phyloP scores from a whole-genome alignment of 2,888 invertebrate species.

The Hirtodrosophila confusa region DNA sequence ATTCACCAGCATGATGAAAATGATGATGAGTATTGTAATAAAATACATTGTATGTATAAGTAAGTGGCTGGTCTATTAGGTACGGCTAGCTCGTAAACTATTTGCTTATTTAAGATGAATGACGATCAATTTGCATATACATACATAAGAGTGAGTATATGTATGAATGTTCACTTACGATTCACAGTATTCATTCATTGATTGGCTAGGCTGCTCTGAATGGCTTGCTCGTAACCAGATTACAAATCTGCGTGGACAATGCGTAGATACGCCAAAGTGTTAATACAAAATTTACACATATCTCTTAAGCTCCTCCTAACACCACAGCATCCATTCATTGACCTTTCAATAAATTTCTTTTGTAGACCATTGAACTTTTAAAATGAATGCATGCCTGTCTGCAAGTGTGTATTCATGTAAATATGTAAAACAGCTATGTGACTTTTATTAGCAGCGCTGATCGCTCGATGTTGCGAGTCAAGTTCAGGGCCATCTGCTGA shows the following conservation, averaged over 20 bases:
- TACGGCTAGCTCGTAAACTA: conserved; percentile 20
- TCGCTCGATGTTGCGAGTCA: conserved; percentile 36
- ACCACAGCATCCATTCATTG: conserved; percentile 12
- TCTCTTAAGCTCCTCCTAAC: conserved; percentile 17
- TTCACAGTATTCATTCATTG: conserved; percentile 34
- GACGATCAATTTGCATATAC: conserved; percentile 24
- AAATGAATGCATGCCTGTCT: conserved; percentile 4
- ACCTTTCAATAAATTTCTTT: neutral
- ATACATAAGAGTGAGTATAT: too few species aligned
- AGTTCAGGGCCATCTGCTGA: conserved; percentile 55
- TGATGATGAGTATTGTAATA: conserved; percentile 5
- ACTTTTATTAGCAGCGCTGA: conserved; percentile 15
- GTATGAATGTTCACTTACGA: conserved; percentile 3
- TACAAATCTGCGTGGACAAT: conserved; percentile 28
- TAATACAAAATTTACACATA: conserved; percentile 21
- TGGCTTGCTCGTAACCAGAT: conserved; percentile 31
- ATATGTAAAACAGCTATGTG: conserved; percentile 20
- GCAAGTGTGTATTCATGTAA: conserved; percentile 3
- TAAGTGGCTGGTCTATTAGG: conserved; percentile 5
- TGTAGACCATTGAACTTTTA: conserved; percentile 27
- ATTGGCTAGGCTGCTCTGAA: conserved; percentile 30
- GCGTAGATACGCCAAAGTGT: conserved; percentile 4
- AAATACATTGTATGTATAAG: neutral
- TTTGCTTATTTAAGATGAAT: conserved; percentile 26
- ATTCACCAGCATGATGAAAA: conserved; percentile 19